Conservation (phyloP, 1,140 invertebrate genomes). For the Arctopsyche grandis region DNA sequence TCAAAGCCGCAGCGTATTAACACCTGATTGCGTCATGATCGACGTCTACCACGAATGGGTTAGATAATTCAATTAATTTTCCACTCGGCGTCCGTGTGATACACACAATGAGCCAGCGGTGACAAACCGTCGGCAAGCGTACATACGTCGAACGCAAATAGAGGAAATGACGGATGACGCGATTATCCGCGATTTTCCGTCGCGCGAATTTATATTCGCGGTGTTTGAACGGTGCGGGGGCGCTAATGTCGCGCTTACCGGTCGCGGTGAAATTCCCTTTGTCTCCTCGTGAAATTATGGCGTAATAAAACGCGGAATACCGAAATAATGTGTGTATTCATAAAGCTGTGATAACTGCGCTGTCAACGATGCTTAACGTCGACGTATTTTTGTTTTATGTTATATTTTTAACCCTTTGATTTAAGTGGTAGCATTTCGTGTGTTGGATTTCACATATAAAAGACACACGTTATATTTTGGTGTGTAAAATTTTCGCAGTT, state of each 20-base stretch:
- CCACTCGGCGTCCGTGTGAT: background rate
- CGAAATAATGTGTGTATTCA: no score
- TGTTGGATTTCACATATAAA: no score
- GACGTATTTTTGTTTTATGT: no score
- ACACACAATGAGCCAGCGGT: background rate
- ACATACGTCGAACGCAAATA: background rate
- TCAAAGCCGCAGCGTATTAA: background rate
- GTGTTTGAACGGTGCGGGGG: background rate
- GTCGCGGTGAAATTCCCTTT: background rate
- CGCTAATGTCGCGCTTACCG: background rate
- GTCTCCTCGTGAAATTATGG: background rate
- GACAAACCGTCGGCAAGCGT: background rate
- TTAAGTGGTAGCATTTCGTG: no score
- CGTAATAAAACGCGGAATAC: background rate
- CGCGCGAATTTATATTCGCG: background rate
- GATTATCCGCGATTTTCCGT: background rate
- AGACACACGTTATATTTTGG: no score
- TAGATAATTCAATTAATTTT: constrained; percentile 6
- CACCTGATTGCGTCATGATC: background rate
- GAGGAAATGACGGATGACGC: background rate
- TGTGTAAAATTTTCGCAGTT: no score
- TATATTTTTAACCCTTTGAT: no score
- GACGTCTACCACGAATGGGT: background rate
- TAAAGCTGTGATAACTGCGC: no score
- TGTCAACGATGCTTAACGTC: no score